These are phyloP conservation scores for Tenualosa thibaudeaui DNA, from an alignment of 2,797 vertebrate genomes.

Conservation along the genomic window DNA sequence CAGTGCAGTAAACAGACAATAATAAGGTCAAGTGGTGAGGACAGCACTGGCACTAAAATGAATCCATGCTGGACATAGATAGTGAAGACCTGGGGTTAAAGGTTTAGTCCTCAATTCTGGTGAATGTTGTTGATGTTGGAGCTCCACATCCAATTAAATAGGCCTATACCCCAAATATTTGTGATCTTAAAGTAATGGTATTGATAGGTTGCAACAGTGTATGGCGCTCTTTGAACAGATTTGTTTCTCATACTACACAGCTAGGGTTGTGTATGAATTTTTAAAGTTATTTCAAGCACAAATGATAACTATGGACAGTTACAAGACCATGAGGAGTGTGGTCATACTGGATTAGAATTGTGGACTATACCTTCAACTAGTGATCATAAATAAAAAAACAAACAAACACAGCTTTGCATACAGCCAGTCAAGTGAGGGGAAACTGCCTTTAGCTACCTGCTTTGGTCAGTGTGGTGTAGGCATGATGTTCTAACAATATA, in stretches of 20 bases:
- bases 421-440: not conserved
- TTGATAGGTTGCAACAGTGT: not conserved
- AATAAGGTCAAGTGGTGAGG: slow-evolving; percentile 91
- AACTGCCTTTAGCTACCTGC: not conserved
- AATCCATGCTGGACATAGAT: slow-evolving; percentile 22
- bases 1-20: slow-evolving; percentile 90
- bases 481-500: not conserved
- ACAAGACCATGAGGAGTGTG: not conserved
- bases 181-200: not conserved
- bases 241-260: not conserved
- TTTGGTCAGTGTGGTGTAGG: not conserved
- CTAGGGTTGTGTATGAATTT: too few species aligned
- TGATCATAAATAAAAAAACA: not conserved
- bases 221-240: too few species aligned
- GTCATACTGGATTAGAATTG: not conserved
- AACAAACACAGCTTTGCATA: not conserved
- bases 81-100: not conserved
- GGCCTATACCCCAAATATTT: too few species aligned
- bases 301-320: not conserved
- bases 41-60: slow-evolving; percentile 76
- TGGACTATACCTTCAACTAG: not conserved
- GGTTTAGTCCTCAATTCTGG: not conserved
- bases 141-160: not conserved
- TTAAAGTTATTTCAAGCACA: not conserved
- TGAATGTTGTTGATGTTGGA: not conserved